Evolutionary conservation across 2,797 vertebrate species (phyloP), one percentile per base, ranked within the genome.

Genomic region (Stomatorhinus walkeri): DNA sequence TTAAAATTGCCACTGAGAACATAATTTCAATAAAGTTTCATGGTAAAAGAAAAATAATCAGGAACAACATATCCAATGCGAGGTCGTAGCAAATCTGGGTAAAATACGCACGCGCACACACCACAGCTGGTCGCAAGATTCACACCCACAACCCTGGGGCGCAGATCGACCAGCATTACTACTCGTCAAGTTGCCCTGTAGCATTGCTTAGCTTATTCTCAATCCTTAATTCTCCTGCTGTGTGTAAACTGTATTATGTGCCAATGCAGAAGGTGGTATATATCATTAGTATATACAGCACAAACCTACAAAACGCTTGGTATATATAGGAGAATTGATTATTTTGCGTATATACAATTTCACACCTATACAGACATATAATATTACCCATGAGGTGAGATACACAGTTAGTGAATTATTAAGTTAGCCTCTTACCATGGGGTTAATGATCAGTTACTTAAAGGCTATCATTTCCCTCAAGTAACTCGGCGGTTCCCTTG

Each of bases 361-460:
- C 72, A 46, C 7, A 79, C 36, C 36, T 81, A 22, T 46, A n/a
- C 19, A 81, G 40, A 81, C 40, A 81, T 46, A 81, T 81, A 46
- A 19, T 81, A 81, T 81, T n/a, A 81, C 76, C 19, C 16, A 46
- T 81, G 19, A 81, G 76, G 40, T 81, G 36, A 81, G 76, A 81
- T 81, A 81, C 40, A 81, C 40, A 46, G 40, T 16, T 81, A 22
- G 19, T 81, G 40, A 81, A 81, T 81, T 46, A 81, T 81, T 81
- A 81, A 81, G 76, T 46, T 43, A 81, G 36, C 36, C 40, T 43
- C 76, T n/a, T 81, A 43, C 16, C 40, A 43, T 46, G 40, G 40
- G 76, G 76, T 81, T 81, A 81, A 81, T 81, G 76, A 46, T 8
- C 76, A 43, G 76, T 81, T 81, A 81, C 76, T n/a, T 43, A 81